phyloP scores from a whole-genome alignment of 2,113 vertebrate species.

The Triplophysa siluroides region DNA sequence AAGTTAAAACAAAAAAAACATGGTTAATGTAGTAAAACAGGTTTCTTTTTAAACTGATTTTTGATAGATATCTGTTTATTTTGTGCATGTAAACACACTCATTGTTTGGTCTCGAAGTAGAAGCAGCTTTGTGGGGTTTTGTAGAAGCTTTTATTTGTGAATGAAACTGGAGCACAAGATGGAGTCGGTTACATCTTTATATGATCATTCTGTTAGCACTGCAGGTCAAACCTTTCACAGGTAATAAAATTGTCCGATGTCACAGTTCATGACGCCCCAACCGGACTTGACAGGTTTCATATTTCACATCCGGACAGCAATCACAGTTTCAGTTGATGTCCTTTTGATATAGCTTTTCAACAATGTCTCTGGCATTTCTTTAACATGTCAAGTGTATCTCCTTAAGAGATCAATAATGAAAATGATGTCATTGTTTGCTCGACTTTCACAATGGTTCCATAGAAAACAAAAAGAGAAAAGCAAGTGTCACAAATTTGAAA shows the following conservation, averaged over 20 bases:
- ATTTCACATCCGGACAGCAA: not conserved
- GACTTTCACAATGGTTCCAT: too few species aligned
- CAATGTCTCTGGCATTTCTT: not conserved
- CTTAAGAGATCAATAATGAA: not conserved
- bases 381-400: not conserved
- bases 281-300: not conserved
- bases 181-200: not conserved
- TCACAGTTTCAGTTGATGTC: not conserved
- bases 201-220: not conserved
- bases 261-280: not conserved
- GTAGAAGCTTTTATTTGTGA: not conserved
- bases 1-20: too few species aligned
- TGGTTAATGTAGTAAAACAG: too few species aligned
- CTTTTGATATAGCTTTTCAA: not conserved
- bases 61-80: too few species aligned
- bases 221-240: constrained; percentile 12
- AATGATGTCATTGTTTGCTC: too few species aligned
- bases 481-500: too few species aligned
- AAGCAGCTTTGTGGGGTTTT: not conserved
- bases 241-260: not conserved
- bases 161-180: not conserved
- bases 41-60: too few species aligned
- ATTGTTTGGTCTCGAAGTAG: not conserved
- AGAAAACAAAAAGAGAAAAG: too few species aligned
- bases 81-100: too few species aligned